These are phyloP conservation scores for Pyrrhia umbra DNA, from an alignment of 2,888 invertebrate genomes.

Conservation along the genomic window DNA sequence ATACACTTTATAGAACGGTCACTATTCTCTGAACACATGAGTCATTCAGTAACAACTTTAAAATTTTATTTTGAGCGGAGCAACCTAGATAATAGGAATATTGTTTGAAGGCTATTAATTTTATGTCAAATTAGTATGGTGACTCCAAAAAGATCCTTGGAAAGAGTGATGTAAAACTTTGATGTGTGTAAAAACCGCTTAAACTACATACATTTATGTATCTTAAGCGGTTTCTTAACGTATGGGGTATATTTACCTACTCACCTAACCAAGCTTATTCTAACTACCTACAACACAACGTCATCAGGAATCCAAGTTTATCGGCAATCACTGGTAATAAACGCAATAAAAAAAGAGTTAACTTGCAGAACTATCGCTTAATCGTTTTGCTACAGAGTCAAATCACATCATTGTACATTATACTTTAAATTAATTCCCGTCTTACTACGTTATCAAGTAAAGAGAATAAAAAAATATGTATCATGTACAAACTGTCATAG, in stretches of 20 bases:
- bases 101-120: not conserved
- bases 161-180: too few species aligned
- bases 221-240: too few species aligned
- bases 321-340: conserved; percentile 12
- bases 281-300: not conserved
- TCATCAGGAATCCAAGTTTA: conserved; percentile 14
- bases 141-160: conserved; percentile 6
- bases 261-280: not conserved
- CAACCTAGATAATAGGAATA: conserved; percentile 24
- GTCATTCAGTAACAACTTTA: conserved; percentile 44
- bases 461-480: conserved; percentile 7
- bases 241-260: not conserved
- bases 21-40: conserved; percentile 47
- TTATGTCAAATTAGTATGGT: conserved; percentile 1
- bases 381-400: not conserved
- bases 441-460: too few species aligned
- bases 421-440: too few species aligned
- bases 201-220: too few species aligned
- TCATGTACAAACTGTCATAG: conserved; percentile 94
- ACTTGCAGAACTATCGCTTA: not conserved
- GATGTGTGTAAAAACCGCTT: too few species aligned
- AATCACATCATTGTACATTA: too few species aligned
- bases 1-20: conserved; percentile 39
- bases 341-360: conserved; percentile 2
- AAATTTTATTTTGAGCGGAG: conserved; percentile 27